Evolutionary conservation across 2,797 vertebrate species (phyloP).

Genomic region (Crenuchus spilurus): DNA sequence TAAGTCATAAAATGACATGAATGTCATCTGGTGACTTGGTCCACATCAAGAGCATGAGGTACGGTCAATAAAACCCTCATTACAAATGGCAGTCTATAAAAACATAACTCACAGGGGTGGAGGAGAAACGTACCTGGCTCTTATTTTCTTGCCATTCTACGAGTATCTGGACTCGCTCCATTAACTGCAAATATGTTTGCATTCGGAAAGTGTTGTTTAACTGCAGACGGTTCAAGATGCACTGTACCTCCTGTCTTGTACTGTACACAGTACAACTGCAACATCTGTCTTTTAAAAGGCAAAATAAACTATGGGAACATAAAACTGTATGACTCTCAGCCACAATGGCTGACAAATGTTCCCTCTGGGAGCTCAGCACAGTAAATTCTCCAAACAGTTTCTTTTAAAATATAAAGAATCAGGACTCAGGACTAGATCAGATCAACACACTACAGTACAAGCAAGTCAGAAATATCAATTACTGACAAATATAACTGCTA

Average conservation of each 20-base stretch:
- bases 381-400: constrained; percentile 1
- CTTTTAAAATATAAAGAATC: constrained; percentile 1
- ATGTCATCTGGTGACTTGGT: background rate
- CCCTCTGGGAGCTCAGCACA: background rate
- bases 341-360: background rate
- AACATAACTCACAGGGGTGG: background rate
- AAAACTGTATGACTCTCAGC: constrained; percentile 5
- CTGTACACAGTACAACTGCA: background rate
- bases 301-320: constrained; percentile 6
- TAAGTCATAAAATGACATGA: constrained; percentile 2
- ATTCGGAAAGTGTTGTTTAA: background rate
- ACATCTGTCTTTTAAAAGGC: constrained; percentile 36
- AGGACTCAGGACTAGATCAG: background rate
- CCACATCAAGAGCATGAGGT: background rate
- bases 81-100: constrained; percentile 14
- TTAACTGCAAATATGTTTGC: background rate
- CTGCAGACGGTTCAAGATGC: background rate
- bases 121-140: background rate
- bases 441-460: too few relatives aligned
- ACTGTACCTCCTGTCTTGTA: background rate
- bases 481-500: too few relatives aligned
- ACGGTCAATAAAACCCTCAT: constrained; percentile 19
- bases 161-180: background rate
- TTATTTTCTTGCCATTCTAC: background rate
- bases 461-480: too few relatives aligned